Conservation (phyloP, 2,113 vertebrate species). For the Microcebus griseorufus region DNA sequence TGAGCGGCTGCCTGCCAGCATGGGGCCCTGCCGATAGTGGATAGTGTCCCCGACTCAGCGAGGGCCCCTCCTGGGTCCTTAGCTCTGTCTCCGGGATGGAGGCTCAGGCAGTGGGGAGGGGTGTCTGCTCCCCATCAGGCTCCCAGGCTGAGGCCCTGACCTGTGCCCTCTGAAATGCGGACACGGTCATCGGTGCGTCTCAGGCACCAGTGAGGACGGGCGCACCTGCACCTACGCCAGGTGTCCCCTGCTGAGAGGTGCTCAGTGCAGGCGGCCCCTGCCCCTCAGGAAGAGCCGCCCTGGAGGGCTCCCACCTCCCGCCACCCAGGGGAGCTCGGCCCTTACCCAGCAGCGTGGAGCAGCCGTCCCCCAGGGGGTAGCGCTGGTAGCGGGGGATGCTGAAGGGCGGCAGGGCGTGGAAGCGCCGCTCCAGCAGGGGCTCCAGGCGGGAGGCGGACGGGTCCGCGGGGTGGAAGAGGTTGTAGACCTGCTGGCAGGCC, state of each 20-base stretch:
- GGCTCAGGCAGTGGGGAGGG: not conserved
- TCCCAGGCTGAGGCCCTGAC: not conserved
- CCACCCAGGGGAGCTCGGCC: not conserved
- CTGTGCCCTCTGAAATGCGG: not conserved
- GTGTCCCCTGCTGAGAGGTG: not conserved
- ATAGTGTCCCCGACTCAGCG: not conserved
- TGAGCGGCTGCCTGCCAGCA: not conserved
- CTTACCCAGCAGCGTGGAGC: conserved; percentile 93
- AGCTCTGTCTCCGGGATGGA: not conserved
- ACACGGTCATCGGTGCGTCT: not conserved
- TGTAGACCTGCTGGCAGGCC: conserved; percentile 98
- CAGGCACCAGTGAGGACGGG: rapidly evolving
- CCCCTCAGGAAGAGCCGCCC: not conserved
- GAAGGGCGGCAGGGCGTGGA: conserved; percentile 94
- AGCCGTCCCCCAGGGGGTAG: conserved; percentile 96
- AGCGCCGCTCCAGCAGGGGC: conserved; percentile 95
- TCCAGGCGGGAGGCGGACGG: conserved; percentile 97
- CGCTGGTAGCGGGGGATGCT: conserved; percentile 96
- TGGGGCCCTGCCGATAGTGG: not conserved
- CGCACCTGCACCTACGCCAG: not conserved
- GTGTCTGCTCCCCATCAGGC: too few species aligned
- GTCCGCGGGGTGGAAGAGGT: conserved; percentile 98
- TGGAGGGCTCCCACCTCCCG: not conserved
- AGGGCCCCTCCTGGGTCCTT: not conserved
- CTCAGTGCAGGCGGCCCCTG: rapidly evolving